Conservation (phyloP, 1,140 invertebrate genomes). For the Choristoneura fumiferana region DNA sequence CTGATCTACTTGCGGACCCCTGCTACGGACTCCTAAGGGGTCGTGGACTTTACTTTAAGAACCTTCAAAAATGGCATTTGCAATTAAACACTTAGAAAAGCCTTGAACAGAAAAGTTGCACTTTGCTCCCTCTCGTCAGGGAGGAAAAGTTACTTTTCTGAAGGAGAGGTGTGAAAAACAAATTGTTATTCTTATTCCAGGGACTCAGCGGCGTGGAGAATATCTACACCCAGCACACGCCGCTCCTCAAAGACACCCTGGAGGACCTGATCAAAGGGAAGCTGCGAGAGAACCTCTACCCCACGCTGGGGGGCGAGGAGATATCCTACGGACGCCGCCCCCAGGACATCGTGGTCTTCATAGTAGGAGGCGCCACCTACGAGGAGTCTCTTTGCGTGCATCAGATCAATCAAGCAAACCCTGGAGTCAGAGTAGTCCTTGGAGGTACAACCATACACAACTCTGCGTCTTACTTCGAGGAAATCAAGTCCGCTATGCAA, state of each 20-base stretch:
- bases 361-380: slow-evolving; percentile 97
- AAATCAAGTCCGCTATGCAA: slow-evolving; percentile 80
- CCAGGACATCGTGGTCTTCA: slow-evolving; percentile 96
- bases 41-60: too few species aligned
- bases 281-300: slow-evolving; percentile 90
- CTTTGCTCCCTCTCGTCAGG: too few species aligned
- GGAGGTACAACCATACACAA: slow-evolving; percentile 97
- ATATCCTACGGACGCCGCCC: slow-evolving; percentile 80
- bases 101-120: too few species aligned
- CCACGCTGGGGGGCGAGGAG: slow-evolving; percentile 85
- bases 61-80: too few species aligned
- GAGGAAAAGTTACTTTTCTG: too few species aligned
- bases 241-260: slow-evolving; percentile 89
- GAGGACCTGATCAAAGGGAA: slow-evolving; percentile 94
- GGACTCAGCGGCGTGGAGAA: slow-evolving; percentile 96
- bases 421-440: slow-evolving; percentile 89
- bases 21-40: too few species aligned
- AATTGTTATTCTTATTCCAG: slow-evolving; percentile 64
- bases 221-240: slow-evolving; percentile 97
- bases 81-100: too few species aligned
- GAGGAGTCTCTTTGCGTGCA: slow-evolving; percentile 95
- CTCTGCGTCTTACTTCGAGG: slow-evolving; percentile 87
- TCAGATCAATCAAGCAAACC: slow-evolving; percentile 88
- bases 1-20: too few species aligned
- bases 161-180: too few species aligned